Percentiles rank a stretch among this genome's conserved stretches.
phyloP scores from a whole-genome alignment of 2,113 vertebrate species.

The Dromas ardeola region DNA sequence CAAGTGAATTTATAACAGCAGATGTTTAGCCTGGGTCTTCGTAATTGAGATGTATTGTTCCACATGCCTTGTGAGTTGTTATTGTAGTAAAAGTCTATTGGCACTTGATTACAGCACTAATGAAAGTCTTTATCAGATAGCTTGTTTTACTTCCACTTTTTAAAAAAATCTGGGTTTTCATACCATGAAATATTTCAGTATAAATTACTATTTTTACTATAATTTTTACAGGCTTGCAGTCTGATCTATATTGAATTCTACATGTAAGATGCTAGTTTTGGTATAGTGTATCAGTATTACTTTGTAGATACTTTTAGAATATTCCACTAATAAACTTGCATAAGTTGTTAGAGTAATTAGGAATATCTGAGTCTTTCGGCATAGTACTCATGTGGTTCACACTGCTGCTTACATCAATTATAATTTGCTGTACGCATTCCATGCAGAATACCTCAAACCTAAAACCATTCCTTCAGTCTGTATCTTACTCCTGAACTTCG shows the following conservation, averaged over 20 bases:
- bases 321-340: neutral
- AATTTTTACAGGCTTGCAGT: neutral
- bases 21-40: neutral
- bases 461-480: neutral
- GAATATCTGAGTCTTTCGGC: neutral
- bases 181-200: neutral
- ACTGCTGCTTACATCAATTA: neutral
- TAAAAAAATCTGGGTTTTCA: slow-evolving; percentile 2
- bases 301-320: neutral
- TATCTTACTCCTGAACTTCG: rapidly evolving
- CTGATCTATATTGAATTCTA: neutral
- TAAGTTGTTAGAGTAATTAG: neutral
- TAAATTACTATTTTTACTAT: neutral
- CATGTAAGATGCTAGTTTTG: neutral
- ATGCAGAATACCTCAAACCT: neutral
- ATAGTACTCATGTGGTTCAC: neutral
- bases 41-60: slow-evolving; percentile 3
- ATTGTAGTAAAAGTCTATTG: slow-evolving; percentile 45
- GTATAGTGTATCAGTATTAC: neutral
- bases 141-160: slow-evolving; percentile 8
- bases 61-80: slow-evolving; percentile 24
- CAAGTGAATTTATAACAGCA: neutral
- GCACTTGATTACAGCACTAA: slow-evolving; percentile 6
- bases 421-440: neutral
- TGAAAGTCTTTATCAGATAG: slow-evolving; percentile 43